Evolutionary conservation across 2,113 vertebrate genomes (phyloP).

Genomic region (Acrocephalus kingi): DNA sequence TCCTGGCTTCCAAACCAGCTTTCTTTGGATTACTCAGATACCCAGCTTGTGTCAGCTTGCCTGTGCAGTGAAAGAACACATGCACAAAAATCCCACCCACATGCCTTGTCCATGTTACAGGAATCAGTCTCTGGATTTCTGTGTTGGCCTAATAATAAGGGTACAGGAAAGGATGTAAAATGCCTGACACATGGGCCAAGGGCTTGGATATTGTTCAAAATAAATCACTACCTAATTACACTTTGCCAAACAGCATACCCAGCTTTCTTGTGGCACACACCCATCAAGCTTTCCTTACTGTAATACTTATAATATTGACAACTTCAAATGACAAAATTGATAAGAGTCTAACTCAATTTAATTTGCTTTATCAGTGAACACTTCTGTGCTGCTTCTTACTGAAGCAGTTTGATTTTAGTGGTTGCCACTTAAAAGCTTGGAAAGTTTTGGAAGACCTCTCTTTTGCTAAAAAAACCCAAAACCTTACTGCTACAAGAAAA

Average conservation of each 20-base stretch:
- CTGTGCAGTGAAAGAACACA: background rate
- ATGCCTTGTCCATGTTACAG: background rate
- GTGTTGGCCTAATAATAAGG: background rate
- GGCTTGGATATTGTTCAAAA: background rate
- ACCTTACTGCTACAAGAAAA: background rate
- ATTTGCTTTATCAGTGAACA: background rate
- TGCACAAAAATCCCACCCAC: background rate
- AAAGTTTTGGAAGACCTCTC: background rate
- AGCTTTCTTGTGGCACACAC: background rate
- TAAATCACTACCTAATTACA: background rate
- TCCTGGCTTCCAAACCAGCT: background rate
- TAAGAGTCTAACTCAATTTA: background rate
- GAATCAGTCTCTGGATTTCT: background rate
- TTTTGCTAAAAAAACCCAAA: background rate
- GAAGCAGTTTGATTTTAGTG: background rate
- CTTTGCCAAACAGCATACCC: background rate
- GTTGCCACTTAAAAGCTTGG: too few species aligned
- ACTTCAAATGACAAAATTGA: background rate
- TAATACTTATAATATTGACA: background rate
- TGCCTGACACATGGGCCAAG: background rate
- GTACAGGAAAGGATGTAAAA: background rate
- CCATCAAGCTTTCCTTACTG: background rate
- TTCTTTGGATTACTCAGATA: background rate
- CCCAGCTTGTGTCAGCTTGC: background rate
- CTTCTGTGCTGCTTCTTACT: background rate